phyloP scores from a whole-genome alignment of 2,888 invertebrate species.

The Dolomedes plantarius region DNA sequence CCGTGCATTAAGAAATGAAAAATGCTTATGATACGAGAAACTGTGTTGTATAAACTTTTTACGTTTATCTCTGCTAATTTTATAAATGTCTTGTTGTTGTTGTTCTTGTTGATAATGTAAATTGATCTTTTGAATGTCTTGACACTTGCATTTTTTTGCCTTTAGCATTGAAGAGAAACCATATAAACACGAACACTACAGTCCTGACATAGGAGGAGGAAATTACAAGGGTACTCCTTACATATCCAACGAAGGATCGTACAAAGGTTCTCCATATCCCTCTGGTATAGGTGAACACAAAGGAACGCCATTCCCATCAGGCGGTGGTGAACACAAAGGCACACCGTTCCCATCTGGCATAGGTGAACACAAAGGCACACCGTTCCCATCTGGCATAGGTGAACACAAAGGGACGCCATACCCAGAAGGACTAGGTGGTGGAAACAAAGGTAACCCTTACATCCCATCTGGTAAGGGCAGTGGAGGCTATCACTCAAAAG shows the following conservation, averaged over 20 bases:
- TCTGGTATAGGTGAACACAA: not conserved
- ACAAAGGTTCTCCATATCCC: constrained; percentile 50
- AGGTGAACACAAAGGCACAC: constrained; percentile 23
- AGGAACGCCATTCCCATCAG: constrained; percentile 22
- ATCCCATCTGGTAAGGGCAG: constrained; percentile 23
- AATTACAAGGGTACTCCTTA: constrained; percentile 66
- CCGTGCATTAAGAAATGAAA: too few relatives aligned
- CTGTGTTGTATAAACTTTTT: too few relatives aligned
- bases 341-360: constrained; percentile 11
- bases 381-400: constrained; percentile 20
- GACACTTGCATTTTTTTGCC: not conserved
- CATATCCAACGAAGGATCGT: constrained; percentile 11
- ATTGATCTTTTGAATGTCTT: too few relatives aligned
- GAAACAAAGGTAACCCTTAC: constrained; percentile 53
- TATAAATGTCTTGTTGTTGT: too few relatives aligned
- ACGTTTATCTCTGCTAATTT: too few relatives aligned
- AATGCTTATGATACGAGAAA: too few relatives aligned
- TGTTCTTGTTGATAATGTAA: too few relatives aligned
- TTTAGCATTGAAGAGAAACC: constrained; percentile 61
- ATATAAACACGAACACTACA: constrained; percentile 27
- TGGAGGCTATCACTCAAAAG: constrained; percentile 30
- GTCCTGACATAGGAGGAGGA: constrained; percentile 36
- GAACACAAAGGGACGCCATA: constrained; percentile 29
- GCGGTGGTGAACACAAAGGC: constrained; percentile 18
- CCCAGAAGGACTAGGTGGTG: constrained; percentile 19